Evolutionary conservation across 2,113 vertebrate species (phyloP).

Genomic region (Anhinga rufa): DNA sequence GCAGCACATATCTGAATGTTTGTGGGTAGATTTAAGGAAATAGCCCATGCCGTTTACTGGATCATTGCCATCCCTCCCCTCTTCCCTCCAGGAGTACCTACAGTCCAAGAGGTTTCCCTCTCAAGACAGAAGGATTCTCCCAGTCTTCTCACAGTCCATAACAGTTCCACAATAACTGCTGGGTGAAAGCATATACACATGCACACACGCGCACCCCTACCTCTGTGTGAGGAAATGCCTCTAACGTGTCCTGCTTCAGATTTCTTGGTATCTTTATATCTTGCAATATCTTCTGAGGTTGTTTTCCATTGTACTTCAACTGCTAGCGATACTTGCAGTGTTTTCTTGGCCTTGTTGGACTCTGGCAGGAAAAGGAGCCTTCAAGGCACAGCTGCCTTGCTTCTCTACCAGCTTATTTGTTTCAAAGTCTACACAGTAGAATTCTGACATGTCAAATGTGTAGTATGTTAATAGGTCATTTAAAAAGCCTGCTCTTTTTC

Average conservation of each 20-base stretch:
- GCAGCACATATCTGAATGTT: background rate
- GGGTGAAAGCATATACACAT: background rate
- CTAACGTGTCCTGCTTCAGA: background rate
- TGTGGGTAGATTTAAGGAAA: background rate
- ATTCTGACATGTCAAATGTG: background rate
- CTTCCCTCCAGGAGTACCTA: background rate
- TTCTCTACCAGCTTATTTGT: background rate
- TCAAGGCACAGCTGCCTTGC: background rate
- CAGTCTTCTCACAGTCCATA: background rate
- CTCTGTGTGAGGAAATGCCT: background rate
- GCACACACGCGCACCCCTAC: too few species aligned
- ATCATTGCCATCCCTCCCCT: background rate
- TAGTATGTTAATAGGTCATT: background rate
- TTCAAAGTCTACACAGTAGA: background rate
- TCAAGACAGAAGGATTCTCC: background rate
- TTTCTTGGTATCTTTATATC: background rate
- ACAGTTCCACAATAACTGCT: background rate
- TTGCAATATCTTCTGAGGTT: background rate
- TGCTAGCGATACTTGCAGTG: background rate
- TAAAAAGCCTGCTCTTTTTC: background rate
- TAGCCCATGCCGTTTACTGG: too few species aligned
- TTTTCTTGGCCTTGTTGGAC: background rate
- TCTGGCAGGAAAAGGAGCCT: background rate
- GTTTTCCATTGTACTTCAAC: background rate
- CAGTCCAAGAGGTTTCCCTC: background rate